phyloP scores from a whole-genome alignment of 2,113 vertebrate genomes.

The Podocnemis expansa region DNA sequence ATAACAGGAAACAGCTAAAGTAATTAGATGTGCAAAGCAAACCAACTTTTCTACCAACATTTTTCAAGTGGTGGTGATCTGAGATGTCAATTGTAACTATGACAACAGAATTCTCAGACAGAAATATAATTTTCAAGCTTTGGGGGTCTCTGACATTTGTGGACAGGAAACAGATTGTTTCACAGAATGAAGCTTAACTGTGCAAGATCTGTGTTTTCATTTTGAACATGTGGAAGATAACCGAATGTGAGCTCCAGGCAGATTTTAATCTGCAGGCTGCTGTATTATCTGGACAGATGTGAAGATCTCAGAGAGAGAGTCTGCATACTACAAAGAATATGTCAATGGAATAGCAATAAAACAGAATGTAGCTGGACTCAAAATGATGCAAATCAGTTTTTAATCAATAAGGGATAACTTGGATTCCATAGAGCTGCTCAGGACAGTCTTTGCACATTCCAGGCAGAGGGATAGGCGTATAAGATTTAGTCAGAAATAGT shows the following conservation, averaged over 20 bases:
- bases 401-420: background rate
- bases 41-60: background rate
- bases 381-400: slow-evolving; percentile 23
- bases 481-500: background rate
- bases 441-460: background rate
- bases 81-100: background rate
- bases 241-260: fast-evolving
- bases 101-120: background rate
- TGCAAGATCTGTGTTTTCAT: background rate
- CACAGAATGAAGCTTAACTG: fast-evolving
- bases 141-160: background rate
- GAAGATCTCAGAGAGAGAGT: background rate
- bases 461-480: background rate
- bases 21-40: background rate
- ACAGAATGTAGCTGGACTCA: background rate
- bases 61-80: background rate
- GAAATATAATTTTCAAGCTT: background rate
- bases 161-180: background rate
- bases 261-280: background rate
- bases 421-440: background rate
- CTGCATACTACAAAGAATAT: background rate
- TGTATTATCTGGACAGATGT: background rate
- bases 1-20: background rate
- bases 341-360: background rate
- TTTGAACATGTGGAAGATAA: fast-evolving